Percentiles rank a stretch among this genome's conserved stretches.
phyloP scores from a whole-genome alignment of 2,113 vertebrate species.

The Andinoacara biseriatus region DNA sequence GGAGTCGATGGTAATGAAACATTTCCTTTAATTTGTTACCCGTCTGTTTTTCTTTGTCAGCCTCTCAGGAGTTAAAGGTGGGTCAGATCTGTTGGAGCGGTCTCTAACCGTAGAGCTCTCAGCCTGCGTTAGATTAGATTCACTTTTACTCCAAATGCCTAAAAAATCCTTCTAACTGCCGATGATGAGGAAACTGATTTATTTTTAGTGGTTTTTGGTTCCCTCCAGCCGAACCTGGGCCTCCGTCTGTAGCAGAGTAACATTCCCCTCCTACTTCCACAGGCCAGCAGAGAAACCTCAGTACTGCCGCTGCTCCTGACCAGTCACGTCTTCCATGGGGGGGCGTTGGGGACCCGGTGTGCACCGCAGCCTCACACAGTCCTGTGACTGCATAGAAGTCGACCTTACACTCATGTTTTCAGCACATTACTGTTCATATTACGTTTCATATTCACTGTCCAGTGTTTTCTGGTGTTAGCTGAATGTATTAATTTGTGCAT shows the following conservation, averaged over 20 bases:
- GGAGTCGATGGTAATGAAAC: neutral
- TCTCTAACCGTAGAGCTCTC: neutral
- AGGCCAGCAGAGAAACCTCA: constrained; percentile 14
- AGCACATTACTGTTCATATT: neutral
- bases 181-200: neutral
- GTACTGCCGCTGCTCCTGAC: constrained; percentile 19
- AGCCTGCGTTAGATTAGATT: neutral
- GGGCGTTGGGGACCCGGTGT: neutral
- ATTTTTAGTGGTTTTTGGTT: neutral
- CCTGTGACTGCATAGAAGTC: constrained; percentile 20
- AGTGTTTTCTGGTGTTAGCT: constrained; percentile 35
- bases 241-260: neutral
- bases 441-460: neutral
- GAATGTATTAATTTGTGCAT: constrained; percentile 36
- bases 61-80: neutral
- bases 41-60: neutral
- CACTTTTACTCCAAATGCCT: neutral
- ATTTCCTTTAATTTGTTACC: neutral
- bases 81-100: neutral
- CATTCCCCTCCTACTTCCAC: constrained; percentile 13
- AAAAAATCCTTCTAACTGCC: rapidly evolving
- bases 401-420: neutral
- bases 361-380: neutral
- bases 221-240: rapidly evolving
- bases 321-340: constrained; percentile 45